phyloP scores from a whole-genome alignment of 2,888 invertebrate species.

The Brachypalpus laphriformis region DNA sequence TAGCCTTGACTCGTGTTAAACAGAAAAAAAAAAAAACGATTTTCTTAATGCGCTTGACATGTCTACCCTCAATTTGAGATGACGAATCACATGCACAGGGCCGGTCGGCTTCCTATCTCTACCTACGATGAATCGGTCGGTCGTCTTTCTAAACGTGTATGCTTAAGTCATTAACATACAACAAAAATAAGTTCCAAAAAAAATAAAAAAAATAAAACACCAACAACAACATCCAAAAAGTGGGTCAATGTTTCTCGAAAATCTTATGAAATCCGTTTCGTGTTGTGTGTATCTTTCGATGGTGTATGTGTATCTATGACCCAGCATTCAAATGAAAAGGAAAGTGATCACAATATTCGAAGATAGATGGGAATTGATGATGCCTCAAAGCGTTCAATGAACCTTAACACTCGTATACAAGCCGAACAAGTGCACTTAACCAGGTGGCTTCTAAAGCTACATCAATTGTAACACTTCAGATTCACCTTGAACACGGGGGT shows the following conservation, averaged over 20 bases:
- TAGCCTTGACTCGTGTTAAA: constrained; percentile 45
- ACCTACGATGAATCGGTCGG: constrained; percentile 12
- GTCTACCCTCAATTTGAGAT: constrained; percentile 57
- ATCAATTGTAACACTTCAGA: constrained; percentile 42
- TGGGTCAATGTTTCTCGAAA: constrained; percentile 72
- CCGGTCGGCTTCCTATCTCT: not conserved
- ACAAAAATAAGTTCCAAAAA: constrained; percentile 24
- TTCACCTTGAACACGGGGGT: constrained; percentile 61
- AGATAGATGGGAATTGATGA: constrained; percentile 23
- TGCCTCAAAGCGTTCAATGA: constrained; percentile 69
- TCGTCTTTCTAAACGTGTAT: constrained; percentile 39
- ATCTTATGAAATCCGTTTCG: constrained; percentile 61
- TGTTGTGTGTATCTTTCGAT: constrained; percentile 4
- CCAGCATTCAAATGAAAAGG: constrained; percentile 55
- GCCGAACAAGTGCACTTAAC: constrained; percentile 24
- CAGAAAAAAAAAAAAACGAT: not conserved
- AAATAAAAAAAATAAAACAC: constrained; percentile 1
- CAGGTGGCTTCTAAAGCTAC: constrained; percentile 32
- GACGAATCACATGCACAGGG: constrained; percentile 63
- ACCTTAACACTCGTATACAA: constrained; percentile 30
- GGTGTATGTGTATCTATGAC: constrained; percentile 8
- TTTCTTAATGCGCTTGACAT: constrained; percentile 41
- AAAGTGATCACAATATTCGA: constrained; percentile 44
- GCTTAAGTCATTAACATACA: constrained; percentile 52
- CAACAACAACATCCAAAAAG: constrained; percentile 32